A percentile compares a stretch with the other conserved stretches of the same genome.
Evolutionary conservation across 2,797 vertebrate genomes (phyloP).

Genomic region (Tangara arthus): DNA sequence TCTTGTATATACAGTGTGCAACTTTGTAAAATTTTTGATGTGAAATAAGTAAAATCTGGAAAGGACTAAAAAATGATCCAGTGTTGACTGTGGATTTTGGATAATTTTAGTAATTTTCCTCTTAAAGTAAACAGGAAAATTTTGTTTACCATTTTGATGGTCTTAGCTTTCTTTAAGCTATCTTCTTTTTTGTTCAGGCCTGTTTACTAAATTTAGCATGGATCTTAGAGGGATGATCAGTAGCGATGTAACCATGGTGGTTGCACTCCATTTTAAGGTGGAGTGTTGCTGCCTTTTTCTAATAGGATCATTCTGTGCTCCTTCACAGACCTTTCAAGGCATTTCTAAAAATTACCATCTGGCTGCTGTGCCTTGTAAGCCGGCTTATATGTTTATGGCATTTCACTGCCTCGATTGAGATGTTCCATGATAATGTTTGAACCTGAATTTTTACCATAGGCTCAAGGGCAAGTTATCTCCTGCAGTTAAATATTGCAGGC

Average conservation of each 20-base stretch:
- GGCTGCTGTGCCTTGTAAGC: not conserved
- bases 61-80: not conserved
- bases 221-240: not conserved
- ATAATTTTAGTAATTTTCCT: not conserved
- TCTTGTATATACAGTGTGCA: not conserved
- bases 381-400: not conserved
- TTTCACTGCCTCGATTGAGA: not conserved
- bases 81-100: not conserved
- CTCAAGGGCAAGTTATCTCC: not conserved
- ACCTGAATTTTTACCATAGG: not conserved
- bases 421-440: not conserved
- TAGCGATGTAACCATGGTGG: rapidly evolving
- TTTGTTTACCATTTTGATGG: not conserved
- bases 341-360: not conserved
- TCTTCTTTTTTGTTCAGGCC: not conserved
- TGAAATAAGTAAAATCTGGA: not conserved
- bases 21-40: not conserved
- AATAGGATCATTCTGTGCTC: not conserved
- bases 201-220: not conserved
- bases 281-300: not conserved
- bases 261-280: not conserved
- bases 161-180: not conserved
- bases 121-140: not conserved
- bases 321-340: not conserved
- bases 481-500: not conserved